phyloP scores from a whole-genome alignment of 2,888 invertebrate genomes.

The Caenorhabditis angaria region DNA sequence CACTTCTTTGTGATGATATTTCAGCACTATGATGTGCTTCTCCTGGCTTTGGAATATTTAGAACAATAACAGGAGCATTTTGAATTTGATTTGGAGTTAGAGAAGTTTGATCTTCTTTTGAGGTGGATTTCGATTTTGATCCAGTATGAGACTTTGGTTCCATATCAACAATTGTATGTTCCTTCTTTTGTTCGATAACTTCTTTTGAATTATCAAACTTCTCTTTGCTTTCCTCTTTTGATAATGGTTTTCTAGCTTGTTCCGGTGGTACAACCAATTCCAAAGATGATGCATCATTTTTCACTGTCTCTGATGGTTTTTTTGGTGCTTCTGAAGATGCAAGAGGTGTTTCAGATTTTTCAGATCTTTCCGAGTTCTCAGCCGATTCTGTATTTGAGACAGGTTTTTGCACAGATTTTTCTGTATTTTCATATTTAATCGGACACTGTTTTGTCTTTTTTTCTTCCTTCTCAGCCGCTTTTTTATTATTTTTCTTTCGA shows the following conservation, averaged over 20 bases:
- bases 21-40: not conserved
- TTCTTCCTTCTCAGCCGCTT: not conserved
- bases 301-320: not conserved
- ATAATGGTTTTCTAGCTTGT: not conserved
- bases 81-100: not conserved
- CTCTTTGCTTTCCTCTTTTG: not conserved
- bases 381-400: too few relatives aligned
- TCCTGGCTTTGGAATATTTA: not conserved
- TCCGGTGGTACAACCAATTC: not conserved
- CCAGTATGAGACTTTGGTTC: not conserved
- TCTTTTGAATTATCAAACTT: not conserved
- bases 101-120: too few relatives aligned
- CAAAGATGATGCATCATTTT: not conserved
- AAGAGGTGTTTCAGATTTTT: too few relatives aligned
- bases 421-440: not conserved
- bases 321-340: not conserved
- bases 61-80: too few relatives aligned
- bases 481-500: not conserved
- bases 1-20: constrained; percentile 2
- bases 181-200: not conserved
- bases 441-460: not conserved
- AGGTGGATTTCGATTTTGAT: too few relatives aligned
- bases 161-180: not conserved
- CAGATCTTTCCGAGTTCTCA: not conserved
- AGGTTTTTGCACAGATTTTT: not conserved